Percentiles rank a stretch among this genome's conserved stretches.
phyloP scores from a whole-genome alignment of 2,113 vertebrate genomes.

The Dromiciops gliroides region DNA sequence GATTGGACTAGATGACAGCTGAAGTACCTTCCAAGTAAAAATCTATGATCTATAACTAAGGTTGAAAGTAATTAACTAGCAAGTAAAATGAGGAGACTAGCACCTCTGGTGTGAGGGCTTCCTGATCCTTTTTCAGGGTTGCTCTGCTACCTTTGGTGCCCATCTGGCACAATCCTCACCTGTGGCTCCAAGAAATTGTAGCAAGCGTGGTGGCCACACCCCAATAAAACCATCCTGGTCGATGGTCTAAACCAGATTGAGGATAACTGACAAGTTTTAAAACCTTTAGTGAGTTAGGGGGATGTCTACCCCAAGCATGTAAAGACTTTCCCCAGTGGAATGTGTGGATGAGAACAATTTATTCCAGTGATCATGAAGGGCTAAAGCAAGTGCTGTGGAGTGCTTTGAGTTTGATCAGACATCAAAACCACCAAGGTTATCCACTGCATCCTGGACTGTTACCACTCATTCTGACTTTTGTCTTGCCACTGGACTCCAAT shows the following conservation, averaged over 20 bases:
- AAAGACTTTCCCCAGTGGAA: background rate
- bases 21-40: too few species aligned
- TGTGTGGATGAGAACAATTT: background rate
- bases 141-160: background rate
- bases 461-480: background rate
- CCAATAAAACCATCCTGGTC: background rate
- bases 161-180: background rate
- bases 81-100: background rate
- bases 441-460: background rate
- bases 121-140: background rate
- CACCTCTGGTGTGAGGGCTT: background rate
- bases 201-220: background rate
- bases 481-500: background rate
- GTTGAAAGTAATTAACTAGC: too few species aligned
- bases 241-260: too few species aligned
- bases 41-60: too few species aligned
- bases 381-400: too few species aligned
- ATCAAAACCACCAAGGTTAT: background rate
- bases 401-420: too few species aligned
- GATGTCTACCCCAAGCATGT: too few species aligned
- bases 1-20: too few species aligned
- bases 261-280: too few species aligned
- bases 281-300: too few species aligned
- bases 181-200: background rate
- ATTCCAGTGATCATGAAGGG: background rate